A percentile compares a stretch with the other conserved stretches of the same genome.
Conservation (phyloP, 2,797 vertebrate species). For the Pangasius macronema region DNA sequence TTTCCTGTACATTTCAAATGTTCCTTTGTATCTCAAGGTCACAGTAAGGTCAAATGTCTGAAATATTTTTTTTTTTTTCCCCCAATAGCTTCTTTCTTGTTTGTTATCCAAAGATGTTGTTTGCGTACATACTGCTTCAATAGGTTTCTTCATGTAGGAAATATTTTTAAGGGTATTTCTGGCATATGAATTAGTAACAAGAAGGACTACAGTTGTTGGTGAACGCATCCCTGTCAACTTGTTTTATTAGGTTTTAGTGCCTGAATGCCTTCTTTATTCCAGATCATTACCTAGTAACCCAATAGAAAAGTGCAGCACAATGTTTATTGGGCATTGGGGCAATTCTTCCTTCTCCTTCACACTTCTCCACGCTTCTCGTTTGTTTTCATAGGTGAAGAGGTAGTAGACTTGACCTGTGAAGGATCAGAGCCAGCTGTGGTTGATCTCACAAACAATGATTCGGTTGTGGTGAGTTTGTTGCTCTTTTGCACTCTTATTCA, state of each 20-base stretch:
- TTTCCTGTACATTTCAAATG: too few relatives aligned
- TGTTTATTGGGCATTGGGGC: not conserved
- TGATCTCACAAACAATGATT: slow-evolving; percentile 90
- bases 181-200: not conserved
- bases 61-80: not conserved
- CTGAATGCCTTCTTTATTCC: not conserved
- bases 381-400: slow-evolving; percentile 78
- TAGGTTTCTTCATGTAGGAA: not conserved
- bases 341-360: not conserved
- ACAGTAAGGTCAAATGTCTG: not conserved
- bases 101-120: not conserved
- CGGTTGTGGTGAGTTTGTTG: slow-evolving; percentile 83
- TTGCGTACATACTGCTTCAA: not conserved
- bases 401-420: slow-evolving; percentile 93
- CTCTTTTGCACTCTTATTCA: not conserved
- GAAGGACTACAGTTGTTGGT: not conserved
- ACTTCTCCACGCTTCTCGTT: not conserved
- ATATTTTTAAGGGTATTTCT: not conserved
- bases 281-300: not conserved
- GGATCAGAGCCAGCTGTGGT: slow-evolving; percentile 86
- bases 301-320: too few relatives aligned
- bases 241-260: not conserved
- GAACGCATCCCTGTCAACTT: not conserved
- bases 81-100: not conserved
- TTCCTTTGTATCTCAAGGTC: too few relatives aligned